Evolutionary conservation across 2,797 vertebrate species (phyloP), one percentile per base, ranked within the genome.

Genomic region (Amblyraja radiata): DNA sequence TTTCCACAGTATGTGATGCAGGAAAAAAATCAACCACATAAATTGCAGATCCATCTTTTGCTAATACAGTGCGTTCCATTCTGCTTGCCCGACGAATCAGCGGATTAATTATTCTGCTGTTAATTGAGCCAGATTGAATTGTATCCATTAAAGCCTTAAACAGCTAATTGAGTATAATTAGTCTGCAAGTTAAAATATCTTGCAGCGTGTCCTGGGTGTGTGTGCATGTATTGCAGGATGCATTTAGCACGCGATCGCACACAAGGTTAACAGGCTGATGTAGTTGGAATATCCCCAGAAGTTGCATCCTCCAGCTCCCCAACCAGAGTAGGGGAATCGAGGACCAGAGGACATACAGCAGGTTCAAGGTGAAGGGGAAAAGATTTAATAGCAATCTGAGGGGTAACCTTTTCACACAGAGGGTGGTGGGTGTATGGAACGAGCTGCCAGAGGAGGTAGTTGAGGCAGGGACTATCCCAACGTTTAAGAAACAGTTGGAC

Each of bases 81-180:
- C 90, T n/a, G 13, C 68, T 92, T 11, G 39, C 90, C 90, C 68
- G 16, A 18, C 90, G 74, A 58, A 92, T 92, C 71, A 73, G 54
- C 23, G 46, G 90, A 92, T 92, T 92, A 92, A 92, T 92, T 92
- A 92, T 92, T 92, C 36, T 68, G 28, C 74, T 76, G 90, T 92
- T 92, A 92, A 92, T 92, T 92, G 90, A 92, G 90, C 90, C 90
- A 92, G 90, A 92, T 92, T 92, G 90, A 92, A 92, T 92, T 76
- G 90, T 92, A 92, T 54, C 90, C 90, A 92, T 92, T 92, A 92
- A 39, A 28, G 68, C 68, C 90, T 92, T 76, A 92, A 92, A 92
- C 90, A 92, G 90, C 90, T 92, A 92, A 92, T 92, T 92, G 90
- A 46, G 90, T 71, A 92, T 54, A 92, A 92, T 92, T 92, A 92